A percentile compares a stretch with the other conserved stretches of the same genome.
Evolutionary conservation across 2,888 invertebrate genomes (phyloP).

Genomic region (Lasioglossum lativentre): DNA sequence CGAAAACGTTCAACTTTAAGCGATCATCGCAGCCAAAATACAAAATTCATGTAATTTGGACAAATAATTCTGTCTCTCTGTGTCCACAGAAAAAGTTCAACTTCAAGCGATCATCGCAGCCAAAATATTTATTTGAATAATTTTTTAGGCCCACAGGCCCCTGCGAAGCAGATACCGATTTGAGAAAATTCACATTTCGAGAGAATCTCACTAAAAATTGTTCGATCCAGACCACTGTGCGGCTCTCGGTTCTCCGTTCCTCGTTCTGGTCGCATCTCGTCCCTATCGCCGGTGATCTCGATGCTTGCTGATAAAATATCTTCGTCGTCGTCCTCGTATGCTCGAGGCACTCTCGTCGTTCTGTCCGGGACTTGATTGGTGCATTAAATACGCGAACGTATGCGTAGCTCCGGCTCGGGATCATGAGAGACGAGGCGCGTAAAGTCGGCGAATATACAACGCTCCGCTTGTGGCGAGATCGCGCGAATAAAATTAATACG

Average conservation of each 20-base stretch:
- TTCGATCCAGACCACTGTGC: not conserved
- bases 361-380: conserved; percentile 56
- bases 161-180: too few relatives aligned
- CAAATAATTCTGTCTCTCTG: too few relatives aligned
- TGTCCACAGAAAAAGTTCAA: too few relatives aligned
- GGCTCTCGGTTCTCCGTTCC: not conserved
- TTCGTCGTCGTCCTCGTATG: conserved; percentile 41
- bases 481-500: conserved; percentile 9
- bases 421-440: conserved; percentile 16
- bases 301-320: conserved; percentile 61
- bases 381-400: conserved; percentile 61
- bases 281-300: conserved; percentile 61
- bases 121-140: too few relatives aligned
- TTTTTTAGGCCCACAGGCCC: not conserved
- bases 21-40: too few relatives aligned
- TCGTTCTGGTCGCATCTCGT: not conserved
- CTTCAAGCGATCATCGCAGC: too few relatives aligned
- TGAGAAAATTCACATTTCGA: not conserved
- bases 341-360: conserved; percentile 52
- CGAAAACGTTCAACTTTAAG: too few relatives aligned
- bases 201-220: not conserved
- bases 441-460: conserved; percentile 32
- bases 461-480: not conserved
- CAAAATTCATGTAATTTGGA: too few relatives aligned
- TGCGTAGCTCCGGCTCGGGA: conserved; percentile 29